Evolutionary conservation across 2,888 invertebrate genomes (phyloP).

Genomic region (Torymus aiolomorphi): DNA sequence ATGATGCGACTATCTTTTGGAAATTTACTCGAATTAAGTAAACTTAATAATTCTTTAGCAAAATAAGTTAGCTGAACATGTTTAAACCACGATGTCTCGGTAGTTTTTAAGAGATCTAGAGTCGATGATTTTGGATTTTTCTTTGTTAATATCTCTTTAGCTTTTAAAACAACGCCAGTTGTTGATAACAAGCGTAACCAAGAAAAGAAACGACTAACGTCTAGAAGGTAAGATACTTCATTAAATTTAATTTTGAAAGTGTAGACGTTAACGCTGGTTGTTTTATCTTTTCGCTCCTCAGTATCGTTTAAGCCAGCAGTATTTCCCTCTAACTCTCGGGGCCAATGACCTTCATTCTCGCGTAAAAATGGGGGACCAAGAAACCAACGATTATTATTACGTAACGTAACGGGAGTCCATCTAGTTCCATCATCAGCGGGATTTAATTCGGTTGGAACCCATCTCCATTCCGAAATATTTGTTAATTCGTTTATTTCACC

Average conservation of each 20-base stretch:
- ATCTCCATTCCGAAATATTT: neutral
- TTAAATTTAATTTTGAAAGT: neutral
- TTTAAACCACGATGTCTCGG: neutral
- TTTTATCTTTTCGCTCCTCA: conserved; percentile 56
- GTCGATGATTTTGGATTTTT: neutral
- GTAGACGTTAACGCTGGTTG: neutral
- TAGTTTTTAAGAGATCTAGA: neutral
- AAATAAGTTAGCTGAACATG: neutral
- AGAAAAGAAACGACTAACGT: neutral
- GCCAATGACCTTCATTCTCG: no score
- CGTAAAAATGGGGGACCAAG: neutral
- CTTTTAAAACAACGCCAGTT: neutral
- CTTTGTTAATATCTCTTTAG: neutral
- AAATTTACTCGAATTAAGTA: neutral
- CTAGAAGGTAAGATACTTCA: neutral
- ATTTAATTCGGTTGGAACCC: conserved; percentile 8
- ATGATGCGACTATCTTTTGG: neutral
- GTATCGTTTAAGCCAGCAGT: conserved; percentile 49
- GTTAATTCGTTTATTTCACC: neutral
- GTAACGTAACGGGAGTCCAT: neutral
- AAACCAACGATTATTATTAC: neutral
- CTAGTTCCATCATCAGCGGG: conserved; percentile 28
- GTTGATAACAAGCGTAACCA: neutral
- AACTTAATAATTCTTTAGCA: neutral
- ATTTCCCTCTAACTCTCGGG: no score